phyloP scores from a whole-genome alignment of 2,888 invertebrate genomes.

The Cerastoderma edule region DNA sequence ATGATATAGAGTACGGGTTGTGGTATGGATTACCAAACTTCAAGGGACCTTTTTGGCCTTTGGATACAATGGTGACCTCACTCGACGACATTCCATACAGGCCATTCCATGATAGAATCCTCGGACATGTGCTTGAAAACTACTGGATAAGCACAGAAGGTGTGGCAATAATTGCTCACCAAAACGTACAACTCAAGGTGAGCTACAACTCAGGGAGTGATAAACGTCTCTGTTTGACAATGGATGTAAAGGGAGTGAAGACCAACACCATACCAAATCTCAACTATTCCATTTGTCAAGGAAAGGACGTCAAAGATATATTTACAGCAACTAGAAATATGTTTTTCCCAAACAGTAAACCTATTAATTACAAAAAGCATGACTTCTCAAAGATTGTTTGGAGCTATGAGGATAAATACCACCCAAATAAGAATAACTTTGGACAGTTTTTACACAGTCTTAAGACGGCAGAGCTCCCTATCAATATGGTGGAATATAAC shows the following conservation, averaged over 20 bases:
- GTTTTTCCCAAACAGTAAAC: constrained; percentile 43
- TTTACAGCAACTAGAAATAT: constrained; percentile 50
- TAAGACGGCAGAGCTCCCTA: constrained; percentile 58
- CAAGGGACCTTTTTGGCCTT: constrained; percentile 61
- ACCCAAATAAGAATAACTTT: constrained; percentile 35
- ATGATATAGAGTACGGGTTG: constrained; percentile 59
- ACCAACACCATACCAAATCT: constrained; percentile 21
- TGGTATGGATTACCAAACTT: constrained; percentile 66
- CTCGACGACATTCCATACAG: constrained; percentile 43
- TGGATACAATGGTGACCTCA: constrained; percentile 34
- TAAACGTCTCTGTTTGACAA: constrained; percentile 56
- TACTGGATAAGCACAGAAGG: constrained; percentile 63
- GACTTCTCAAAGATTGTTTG: constrained; percentile 55
- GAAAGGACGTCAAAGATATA: constrained; percentile 60
- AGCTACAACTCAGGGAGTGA: constrained; percentile 59
- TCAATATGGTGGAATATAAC: constrained; percentile 88
- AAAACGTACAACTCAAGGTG: constrained; percentile 54
- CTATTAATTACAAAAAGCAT: constrained; percentile 35
- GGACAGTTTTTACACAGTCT: constrained; percentile 63
- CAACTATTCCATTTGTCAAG: constrained; percentile 64
- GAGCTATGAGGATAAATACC: constrained; percentile 45
- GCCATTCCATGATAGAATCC: constrained; percentile 48
- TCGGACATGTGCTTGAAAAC: constrained; percentile 59
- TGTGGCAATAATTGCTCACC: constrained; percentile 56
- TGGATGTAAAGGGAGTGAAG: constrained; percentile 43